phyloP scores from a whole-genome alignment of 2,113 vertebrate species.

The Anhinga rufa region DNA sequence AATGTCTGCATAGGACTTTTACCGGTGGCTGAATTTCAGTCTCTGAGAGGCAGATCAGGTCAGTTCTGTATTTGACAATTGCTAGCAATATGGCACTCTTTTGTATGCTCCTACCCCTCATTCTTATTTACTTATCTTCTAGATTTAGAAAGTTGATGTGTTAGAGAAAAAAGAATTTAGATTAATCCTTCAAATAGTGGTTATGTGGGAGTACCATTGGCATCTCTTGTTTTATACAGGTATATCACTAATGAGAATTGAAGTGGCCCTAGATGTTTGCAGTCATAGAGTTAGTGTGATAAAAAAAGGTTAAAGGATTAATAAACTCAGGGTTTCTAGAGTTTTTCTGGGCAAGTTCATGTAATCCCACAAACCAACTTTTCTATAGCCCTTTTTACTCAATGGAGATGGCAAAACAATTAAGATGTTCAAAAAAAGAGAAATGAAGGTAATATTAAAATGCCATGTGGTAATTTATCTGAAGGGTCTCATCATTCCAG shows the following conservation, averaged over 20 bases:
- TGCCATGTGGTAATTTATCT: constrained; percentile 19
- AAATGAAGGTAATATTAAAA: constrained; percentile 57
- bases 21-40: neutral
- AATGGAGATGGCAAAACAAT: neutral
- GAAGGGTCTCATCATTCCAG: constrained; percentile 37
- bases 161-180: neutral
- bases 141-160: neutral
- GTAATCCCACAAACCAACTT: neutral
- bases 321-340: neutral
- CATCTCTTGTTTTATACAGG: neutral
- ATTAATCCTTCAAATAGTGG: neutral
- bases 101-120: neutral
- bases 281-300: neutral
- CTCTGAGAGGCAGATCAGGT: neutral
- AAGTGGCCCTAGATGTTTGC: neutral
- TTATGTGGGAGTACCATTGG: neutral
- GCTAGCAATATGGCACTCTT: neutral
- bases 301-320: neutral
- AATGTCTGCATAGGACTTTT: neutral
- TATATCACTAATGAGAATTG: neutral
- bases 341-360: neutral
- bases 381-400: neutral
- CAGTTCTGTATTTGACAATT: neutral
- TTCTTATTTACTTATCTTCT: neutral
- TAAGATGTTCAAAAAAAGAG: constrained; percentile 34